These are phyloP conservation scores for Salvelinus namaycush DNA, from an alignment of 2,113 vertebrate genomes.

Conservation along the genomic window DNA sequence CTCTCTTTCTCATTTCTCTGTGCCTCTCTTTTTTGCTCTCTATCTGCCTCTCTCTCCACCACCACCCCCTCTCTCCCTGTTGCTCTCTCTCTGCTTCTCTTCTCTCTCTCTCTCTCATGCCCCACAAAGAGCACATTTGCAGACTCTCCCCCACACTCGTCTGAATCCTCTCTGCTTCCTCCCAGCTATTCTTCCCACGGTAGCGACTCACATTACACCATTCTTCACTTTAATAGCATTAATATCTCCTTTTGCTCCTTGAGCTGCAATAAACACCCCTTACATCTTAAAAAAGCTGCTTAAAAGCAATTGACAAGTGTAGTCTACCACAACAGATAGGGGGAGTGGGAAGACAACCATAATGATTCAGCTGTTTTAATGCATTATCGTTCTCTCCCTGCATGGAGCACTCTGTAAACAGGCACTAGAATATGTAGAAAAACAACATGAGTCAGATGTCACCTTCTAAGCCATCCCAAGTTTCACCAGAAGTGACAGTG, in stretches of 20 bases:
- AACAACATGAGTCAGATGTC: constrained; percentile 45
- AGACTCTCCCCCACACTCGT: constrained; percentile 10
- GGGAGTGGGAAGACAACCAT: constrained; percentile 35
- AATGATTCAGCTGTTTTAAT: constrained; percentile 47
- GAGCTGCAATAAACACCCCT: constrained; percentile 63
- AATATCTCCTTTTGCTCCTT: constrained; percentile 66
- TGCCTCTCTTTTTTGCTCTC: neutral
- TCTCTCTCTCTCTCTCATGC: constrained; percentile 31
- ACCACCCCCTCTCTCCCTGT: neutral
- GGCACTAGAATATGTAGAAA: constrained; percentile 50
- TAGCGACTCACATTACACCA: constrained; percentile 59
- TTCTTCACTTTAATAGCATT: constrained; percentile 72
- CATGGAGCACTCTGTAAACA: constrained; percentile 49
- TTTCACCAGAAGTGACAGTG: constrained; percentile 52
- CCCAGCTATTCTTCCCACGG: constrained; percentile 61
- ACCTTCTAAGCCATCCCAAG: constrained; percentile 58
- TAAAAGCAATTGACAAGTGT: constrained; percentile 58
- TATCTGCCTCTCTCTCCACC: constrained; percentile 21
- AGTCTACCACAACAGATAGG: constrained; percentile 57
- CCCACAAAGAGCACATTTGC: neutral
- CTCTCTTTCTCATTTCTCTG: neutral
- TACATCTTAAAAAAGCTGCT: constrained; percentile 64
- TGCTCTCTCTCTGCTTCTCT: constrained; percentile 12
- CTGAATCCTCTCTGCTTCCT: constrained; percentile 29
- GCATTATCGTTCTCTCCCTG: constrained; percentile 33